Percentiles rank a stretch among this genome's conserved stretches.
Evolutionary conservation across 2,797 vertebrate species (phyloP).

Genomic region (Platalea minor): DNA sequence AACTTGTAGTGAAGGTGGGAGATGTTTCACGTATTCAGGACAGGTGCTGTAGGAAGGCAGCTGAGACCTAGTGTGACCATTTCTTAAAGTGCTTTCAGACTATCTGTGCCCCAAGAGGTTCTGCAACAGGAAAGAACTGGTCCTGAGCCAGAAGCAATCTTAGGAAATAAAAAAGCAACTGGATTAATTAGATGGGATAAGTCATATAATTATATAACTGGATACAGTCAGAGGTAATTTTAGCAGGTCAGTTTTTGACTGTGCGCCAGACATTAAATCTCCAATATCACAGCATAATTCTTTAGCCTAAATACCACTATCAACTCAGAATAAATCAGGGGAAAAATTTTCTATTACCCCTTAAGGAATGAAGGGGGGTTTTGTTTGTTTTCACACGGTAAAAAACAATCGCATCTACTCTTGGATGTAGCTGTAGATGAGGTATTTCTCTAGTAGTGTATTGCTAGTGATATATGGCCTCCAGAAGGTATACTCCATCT

Average conservation of each 20-base stretch:
- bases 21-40: background rate
- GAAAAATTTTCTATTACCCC: background rate
- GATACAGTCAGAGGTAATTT: background rate
- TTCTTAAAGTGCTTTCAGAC: background rate
- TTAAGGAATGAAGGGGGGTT: background rate
- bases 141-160: background rate
- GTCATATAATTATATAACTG: background rate
- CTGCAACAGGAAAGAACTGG: background rate
- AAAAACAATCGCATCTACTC: background rate
- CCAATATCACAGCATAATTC: background rate
- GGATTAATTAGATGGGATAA: background rate
- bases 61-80: background rate
- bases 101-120: background rate
- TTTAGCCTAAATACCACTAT: background rate
- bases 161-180: background rate
- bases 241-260: background rate
- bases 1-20: background rate
- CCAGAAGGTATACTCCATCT: constrained; percentile 11
- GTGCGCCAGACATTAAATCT: background rate
- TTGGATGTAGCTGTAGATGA: background rate
- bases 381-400: background rate
- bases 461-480: background rate
- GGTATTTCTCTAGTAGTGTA: background rate
- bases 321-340: background rate
- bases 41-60: background rate